These are phyloP conservation scores for Agapornis canus DNA, from an alignment of 2,797 vertebrate genomes.

Conservation along the genomic window DNA sequence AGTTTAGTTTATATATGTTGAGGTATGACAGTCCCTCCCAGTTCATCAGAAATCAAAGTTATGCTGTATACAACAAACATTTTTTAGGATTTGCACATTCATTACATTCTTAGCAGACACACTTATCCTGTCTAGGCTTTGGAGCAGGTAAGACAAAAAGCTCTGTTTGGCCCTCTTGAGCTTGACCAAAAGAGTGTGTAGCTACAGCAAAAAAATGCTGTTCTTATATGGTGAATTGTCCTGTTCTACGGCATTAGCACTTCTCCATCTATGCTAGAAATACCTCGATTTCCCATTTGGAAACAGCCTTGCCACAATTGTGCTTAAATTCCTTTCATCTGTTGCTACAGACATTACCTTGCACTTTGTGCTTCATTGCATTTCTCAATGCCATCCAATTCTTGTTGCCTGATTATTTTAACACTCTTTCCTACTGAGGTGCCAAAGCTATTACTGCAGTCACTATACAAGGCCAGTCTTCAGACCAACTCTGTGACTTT, in stretches of 20 bases:
- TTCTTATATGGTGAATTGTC: not conserved
- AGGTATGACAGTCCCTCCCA: not conserved
- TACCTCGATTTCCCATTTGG: not conserved
- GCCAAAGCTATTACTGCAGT: not conserved
- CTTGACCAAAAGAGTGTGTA: not conserved
- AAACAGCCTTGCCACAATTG: not conserved
- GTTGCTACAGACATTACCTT: not conserved
- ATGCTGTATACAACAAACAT: not conserved
- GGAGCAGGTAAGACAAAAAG: not conserved
- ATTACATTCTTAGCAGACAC: not conserved
- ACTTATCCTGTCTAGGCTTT: not conserved
- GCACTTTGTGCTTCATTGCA: not conserved
- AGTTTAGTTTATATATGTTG: not conserved
- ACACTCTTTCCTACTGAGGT: not conserved
- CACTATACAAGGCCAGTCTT: not conserved
- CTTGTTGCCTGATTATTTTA: not conserved
- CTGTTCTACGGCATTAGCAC: not conserved
- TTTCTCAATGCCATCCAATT: slow-evolving; percentile 13
- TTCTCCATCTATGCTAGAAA: not conserved
- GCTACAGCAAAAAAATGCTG: not conserved
- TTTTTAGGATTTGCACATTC: not conserved
- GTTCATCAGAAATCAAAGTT: not conserved
- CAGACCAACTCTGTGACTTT: not conserved
- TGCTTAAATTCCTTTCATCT: slow-evolving; percentile 21
- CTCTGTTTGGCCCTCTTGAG: not conserved